Base-by-base conservation (phyloP, 2,888 invertebrate species). In the Nomada hirtipes region DNA sequence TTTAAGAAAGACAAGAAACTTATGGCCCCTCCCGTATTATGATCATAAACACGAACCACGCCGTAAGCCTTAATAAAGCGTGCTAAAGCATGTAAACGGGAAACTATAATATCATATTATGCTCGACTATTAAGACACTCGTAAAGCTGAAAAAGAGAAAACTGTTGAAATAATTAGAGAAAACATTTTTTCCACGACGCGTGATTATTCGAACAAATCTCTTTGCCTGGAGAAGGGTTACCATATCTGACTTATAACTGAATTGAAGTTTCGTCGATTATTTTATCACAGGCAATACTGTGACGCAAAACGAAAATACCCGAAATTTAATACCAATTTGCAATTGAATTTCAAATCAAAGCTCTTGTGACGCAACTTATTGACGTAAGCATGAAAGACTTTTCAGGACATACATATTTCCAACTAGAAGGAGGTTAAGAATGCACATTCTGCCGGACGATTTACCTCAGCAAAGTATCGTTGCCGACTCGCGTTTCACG, bases 401-500 rank as follows among this genome's bases (percentile, higher is more conserved):
- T 20, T 20, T 7, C n/a, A 20, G 18, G 13, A 52, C 55, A 7
- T 36, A 36, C 7, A 36, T 36, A 36, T 50, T 26, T 7, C 13
- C 26, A 36, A 42, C 47, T 7, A 47, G 52, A 55, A 63, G 57
- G 42, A 36, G 64, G 57, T 60, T 63, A 78, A 81, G 68, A 52
- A 29, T 52, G 59, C 26, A 42, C 29, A 52, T 69, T 69, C 36
- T 53, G 65, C 29, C 53, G 57, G 55, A 13, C 79, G 42, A 70
- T 83, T 83, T 73, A 67, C 73, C 65, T 47, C 20, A 44, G 44
- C 55, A 36, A 61, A 63, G 53, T 59, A 72, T 77, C 71, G 72
- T 74, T 65, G 60, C 47, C 44, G 52, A 61, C n/a, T 29, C 67
- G 63, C 42, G 60, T 68, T 82, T 76, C 71, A 68, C 76, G 70